Percentiles rank a stretch among this genome's conserved stretches.
phyloP scores from a whole-genome alignment of 1,140 invertebrate genomes.

The Ruditapes philippinarum region DNA sequence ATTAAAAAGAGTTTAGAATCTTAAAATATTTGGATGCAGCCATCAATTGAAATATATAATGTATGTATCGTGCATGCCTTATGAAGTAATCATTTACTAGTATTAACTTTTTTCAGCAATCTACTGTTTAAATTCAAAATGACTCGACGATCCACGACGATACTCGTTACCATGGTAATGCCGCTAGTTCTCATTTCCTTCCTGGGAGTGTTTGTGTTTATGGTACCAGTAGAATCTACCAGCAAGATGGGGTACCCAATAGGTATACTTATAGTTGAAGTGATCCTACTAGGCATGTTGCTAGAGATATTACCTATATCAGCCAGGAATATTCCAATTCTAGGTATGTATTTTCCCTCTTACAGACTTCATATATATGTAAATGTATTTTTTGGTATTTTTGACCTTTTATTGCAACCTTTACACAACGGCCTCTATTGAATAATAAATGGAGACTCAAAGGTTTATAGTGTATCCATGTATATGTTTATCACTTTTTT shows the following conservation, averaged over 20 bases:
- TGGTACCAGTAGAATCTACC: constrained; percentile 16
- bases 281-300: background rate
- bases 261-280: constrained; percentile 10
- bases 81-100: too few species aligned
- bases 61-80: too few species aligned
- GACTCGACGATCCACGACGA: background rate
- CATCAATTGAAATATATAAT: too few species aligned
- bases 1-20: too few species aligned
- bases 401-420: too few species aligned
- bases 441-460: too few species aligned
- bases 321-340: background rate
- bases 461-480: too few species aligned
- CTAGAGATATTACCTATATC: constrained; percentile 1
- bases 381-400: too few species aligned
- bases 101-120: constrained; percentile 16
- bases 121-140: constrained; percentile 17
- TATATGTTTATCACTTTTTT: too few species aligned
- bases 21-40: too few species aligned
- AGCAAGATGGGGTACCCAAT: background rate
- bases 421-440: too few species aligned
- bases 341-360: constrained; percentile 4
- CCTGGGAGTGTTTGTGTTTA: constrained; percentile 14
- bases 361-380: too few species aligned
- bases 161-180: background rate
- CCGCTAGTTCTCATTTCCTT: constrained; percentile 29